Percentiles rank a stretch among this genome's conserved stretches.
phyloP scores from a whole-genome alignment of 2,888 invertebrate genomes.

The Kryphioiulus occultus region DNA sequence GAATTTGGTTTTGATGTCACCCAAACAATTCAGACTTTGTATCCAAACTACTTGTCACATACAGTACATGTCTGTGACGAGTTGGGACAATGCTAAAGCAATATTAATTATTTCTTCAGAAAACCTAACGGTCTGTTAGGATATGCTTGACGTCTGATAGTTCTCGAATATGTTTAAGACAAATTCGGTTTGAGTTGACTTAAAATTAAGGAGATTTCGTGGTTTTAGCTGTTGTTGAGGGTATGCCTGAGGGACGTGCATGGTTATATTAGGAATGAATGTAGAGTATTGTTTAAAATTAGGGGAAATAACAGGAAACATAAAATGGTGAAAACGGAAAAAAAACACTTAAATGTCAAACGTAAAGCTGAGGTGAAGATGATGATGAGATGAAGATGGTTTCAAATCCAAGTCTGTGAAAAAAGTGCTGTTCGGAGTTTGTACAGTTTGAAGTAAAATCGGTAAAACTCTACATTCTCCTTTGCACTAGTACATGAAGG shows the following conservation, averaged over 20 bases:
- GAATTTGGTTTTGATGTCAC: not conserved
- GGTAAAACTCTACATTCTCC: not conserved
- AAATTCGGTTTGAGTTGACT: not conserved
- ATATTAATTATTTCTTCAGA: not conserved
- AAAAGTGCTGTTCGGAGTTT: constrained; percentile 13
- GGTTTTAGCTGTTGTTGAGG: not conserved
- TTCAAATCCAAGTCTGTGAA: constrained; percentile 25
- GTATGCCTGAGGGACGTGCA: not conserved
- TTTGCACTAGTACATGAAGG: constrained; percentile 13
- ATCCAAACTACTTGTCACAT: too few species aligned
- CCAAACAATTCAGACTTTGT: not conserved
- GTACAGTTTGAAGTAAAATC: not conserved
- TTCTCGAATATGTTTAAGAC: not conserved
- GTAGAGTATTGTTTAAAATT: not conserved
- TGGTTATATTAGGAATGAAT: not conserved
- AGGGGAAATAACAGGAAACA: not conserved
- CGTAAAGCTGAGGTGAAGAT: not conserved
- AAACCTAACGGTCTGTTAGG: not conserved
- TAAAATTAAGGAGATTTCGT: not conserved
- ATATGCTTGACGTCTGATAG: not conserved
- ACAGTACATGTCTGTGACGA: not conserved
- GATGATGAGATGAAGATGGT: constrained; percentile 22
- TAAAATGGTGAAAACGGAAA: constrained; percentile 11
- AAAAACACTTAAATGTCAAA: not conserved
- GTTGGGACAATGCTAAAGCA: not conserved